Evolutionary conservation across 1,140 invertebrate species (phyloP), one percentile per base, ranked within the genome.

Genomic region (Tribolium madens): DNA sequence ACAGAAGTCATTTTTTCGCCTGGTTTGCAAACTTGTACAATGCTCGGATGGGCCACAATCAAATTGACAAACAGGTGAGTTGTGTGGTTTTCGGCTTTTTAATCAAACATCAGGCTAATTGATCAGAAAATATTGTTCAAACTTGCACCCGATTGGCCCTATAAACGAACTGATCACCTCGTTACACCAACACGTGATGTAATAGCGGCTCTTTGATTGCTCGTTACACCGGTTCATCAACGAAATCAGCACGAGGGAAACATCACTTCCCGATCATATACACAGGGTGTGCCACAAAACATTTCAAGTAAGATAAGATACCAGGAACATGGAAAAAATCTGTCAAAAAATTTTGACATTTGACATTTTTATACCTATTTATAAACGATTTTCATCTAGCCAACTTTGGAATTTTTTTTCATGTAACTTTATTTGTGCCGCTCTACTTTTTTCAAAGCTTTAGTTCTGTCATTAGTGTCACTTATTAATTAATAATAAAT

Each of bases 61-160:
- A 71, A 18, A 71, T 21, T 71, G 36, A 71, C 18, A 72, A 52
- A 52, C 46, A 72, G 70, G 70, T 72, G 70, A 72, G 70, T 72
- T 72, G 70, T 72, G 69, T 48, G 69, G 42, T 71, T 69, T 69
- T 69, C 64, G 42, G 31, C 47, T 71, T 21, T 52, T 57, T 21
- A 21, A 21, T 18, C 6, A 15, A 57, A 5, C 3, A n/a, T 57
- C 13, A 17, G 18, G 57, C 12, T 64, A 64, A 64, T 64, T 64
- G 26, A 2, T 33, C 26, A 21, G 57, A 33, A 64, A 64, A 31
- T n/a, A 57, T 15, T 10, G 52, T 57, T 52, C 7, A 15, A 52
- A 13, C 14, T 52, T 57, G 17, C 52, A 57, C 52, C 18, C 10
- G 52, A 57, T 57, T 18, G 52, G 52, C 14, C 52, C 17, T 17